A percentile compares a stretch with the other conserved stretches of the same genome.
These are phyloP conservation scores for Mesoligia furuncula DNA, from an alignment of 2,888 invertebrate genomes.

Conservation along the genomic window DNA sequence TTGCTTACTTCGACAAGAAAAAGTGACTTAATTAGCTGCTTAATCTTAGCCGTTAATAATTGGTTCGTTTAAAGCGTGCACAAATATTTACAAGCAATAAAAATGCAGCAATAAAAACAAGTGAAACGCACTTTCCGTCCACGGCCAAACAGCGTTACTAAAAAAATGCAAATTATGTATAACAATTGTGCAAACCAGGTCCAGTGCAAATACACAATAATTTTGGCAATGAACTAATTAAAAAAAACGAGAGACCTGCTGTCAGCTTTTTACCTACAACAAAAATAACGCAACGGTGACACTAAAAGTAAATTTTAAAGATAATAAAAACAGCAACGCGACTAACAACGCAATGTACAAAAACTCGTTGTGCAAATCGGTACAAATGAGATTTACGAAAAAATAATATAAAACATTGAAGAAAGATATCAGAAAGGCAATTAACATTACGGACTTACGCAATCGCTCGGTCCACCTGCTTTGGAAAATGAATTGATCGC, in stretches of 20 bases:
- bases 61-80: neutral
- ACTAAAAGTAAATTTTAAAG: conserved; percentile 47
- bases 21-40: neutral
- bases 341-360: conserved; percentile 48
- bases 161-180: conserved; percentile 60
- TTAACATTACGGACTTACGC: conserved; percentile 59
- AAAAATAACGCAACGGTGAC: conserved; percentile 60
- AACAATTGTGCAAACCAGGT: conserved; percentile 52
- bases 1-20: neutral
- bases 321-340: conserved; percentile 52
- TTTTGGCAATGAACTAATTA: conserved; percentile 70
- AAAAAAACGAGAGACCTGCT: conserved; percentile 54
- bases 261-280: conserved; percentile 54
- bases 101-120: conserved; percentile 18
- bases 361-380: conserved; percentile 67
- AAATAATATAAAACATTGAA: conserved; percentile 49
- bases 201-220: conserved; percentile 43
- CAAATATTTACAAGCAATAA: conserved; percentile 31
- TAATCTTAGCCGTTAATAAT: neutral
- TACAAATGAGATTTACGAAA: conserved; percentile 67
- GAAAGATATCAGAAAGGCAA: conserved; percentile 66
- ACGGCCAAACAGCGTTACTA: conserved; percentile 33
- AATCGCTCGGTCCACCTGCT: conserved; percentile 61
- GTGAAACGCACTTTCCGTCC: conserved; percentile 40
- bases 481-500: conserved; percentile 54